These are phyloP conservation scores for Pectinophora gossypiella DNA, from an alignment of 1,140 invertebrate genomes.

Conservation along the genomic window DNA sequence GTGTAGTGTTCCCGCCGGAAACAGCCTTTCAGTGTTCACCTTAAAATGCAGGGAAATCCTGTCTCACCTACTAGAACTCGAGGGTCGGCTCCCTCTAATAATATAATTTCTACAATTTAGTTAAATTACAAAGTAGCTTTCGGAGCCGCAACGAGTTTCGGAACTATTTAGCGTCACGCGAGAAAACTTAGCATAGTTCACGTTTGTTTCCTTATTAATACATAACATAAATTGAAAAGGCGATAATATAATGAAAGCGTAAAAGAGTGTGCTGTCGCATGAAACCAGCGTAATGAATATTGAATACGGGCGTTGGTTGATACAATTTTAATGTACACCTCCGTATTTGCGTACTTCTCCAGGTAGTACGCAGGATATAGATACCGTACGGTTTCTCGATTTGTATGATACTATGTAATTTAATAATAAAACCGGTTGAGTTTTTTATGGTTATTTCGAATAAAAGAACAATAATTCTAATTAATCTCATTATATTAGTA, in stretches of 20 bases:
- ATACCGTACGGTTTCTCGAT: too few species aligned
- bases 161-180: conserved; percentile 17
- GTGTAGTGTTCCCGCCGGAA: conserved; percentile 48
- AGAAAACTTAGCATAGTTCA: conserved; percentile 6
- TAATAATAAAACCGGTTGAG: too few species aligned
- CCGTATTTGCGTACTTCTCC: too few species aligned
- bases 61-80: too few species aligned
- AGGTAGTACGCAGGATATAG: too few species aligned
- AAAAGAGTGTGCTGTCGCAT: background rate
- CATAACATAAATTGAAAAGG: background rate
- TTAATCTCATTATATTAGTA: too few species aligned
- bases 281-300: background rate
- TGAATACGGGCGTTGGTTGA: background rate
- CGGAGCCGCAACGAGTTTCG: conserved; percentile 12
- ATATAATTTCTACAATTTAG: background rate
- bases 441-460: too few species aligned
- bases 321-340: too few species aligned
- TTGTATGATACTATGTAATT: too few species aligned
- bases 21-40: conserved; percentile 54
- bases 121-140: conserved; percentile 6
- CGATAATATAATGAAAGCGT: background rate
- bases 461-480: too few species aligned
- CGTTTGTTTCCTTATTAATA: conserved; percentile 10
- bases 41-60: conserved; percentile 26
- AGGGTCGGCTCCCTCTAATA: background rate